Evolutionary conservation across 2,888 invertebrate genomes (phyloP).

Genomic region (Geophilus truncorum): DNA sequence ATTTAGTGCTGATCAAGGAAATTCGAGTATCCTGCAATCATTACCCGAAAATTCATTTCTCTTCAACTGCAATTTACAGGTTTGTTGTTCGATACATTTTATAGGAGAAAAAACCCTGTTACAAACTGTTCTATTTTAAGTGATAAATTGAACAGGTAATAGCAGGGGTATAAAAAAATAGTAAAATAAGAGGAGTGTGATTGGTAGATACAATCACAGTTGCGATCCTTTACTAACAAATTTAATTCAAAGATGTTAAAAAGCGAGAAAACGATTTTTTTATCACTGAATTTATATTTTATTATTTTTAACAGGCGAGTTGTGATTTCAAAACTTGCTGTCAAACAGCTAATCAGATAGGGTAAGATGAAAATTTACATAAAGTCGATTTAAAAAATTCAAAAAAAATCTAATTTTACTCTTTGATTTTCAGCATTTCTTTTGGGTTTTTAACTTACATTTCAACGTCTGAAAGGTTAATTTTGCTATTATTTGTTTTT

Average conservation of each 20-base stretch:
- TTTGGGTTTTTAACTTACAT: neutral
- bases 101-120: neutral
- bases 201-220: neutral
- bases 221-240: neutral
- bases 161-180: slow-evolving; percentile 1
- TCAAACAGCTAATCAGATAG: neutral
- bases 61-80: neutral
- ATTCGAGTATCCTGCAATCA: neutral
- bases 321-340: neutral
- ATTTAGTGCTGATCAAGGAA: neutral
- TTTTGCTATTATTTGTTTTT: neutral
- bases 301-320: too few species aligned
- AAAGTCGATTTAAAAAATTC: too few species aligned
- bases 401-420: neutral
- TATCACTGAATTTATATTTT: too few species aligned
- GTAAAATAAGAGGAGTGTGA: neutral
- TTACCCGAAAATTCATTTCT: neutral
- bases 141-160: neutral
- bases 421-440: neutral
- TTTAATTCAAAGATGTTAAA: too few species aligned
- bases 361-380: too few species aligned
- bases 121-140: neutral
- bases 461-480: neutral
- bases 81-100: too few species aligned
- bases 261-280: too few species aligned